phyloP scores from a whole-genome alignment of 30 jellyfish, hydroid and myxozoan genomes.

The Nemopilema nomurai region DNA sequence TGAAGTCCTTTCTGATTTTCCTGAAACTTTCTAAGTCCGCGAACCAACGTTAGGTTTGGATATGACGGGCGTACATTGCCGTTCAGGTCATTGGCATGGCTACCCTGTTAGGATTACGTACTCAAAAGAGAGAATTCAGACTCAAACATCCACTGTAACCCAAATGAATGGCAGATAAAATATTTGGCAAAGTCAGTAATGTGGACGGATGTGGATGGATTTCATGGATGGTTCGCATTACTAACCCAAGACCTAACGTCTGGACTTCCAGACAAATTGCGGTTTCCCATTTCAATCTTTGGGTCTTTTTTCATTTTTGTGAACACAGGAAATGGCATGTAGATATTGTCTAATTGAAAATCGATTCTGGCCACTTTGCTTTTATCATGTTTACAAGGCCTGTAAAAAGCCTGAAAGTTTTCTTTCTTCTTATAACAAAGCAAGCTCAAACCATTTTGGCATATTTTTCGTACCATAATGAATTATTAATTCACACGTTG shows the following conservation, averaged over 20 bases:
- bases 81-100: background rate
- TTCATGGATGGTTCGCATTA: background rate
- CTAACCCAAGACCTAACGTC: background rate
- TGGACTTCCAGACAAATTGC: background rate
- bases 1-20: no score
- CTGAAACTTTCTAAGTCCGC: no score
- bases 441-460: background rate
- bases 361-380: no score
- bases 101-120: background rate
- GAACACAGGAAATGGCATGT: no score
- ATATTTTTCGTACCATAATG: background rate
- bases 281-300: background rate
- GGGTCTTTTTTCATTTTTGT: background rate
- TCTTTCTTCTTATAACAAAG: background rate
- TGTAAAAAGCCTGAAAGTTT: background rate
- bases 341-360: no score
- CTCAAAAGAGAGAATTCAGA: background rate
- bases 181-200: background rate
- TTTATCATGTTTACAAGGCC: background rate
- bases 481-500: background rate
- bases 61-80: no score
- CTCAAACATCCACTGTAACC: background rate
- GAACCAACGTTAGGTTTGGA: no score
- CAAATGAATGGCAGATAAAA: background rate
- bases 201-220: background rate